Conservation (phyloP, 2,888 invertebrate genomes). For the Synergus gifuensis region DNA sequence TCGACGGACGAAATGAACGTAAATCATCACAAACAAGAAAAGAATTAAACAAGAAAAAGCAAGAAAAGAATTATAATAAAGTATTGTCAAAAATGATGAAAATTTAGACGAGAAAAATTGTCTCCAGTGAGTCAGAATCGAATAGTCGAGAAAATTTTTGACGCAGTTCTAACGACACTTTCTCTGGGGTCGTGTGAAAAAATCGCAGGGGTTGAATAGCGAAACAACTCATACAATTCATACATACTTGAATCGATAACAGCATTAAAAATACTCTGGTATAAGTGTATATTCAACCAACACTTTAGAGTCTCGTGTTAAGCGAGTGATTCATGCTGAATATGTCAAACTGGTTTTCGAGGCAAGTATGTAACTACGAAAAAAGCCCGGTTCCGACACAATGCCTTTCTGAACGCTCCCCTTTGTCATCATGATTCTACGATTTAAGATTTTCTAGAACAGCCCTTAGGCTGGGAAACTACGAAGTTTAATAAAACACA, state of each 20-base stretch:
- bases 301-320: conserved; percentile 50
- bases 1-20: not conserved
- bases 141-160: not conserved
- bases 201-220: conserved; percentile 8
- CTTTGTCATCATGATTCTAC: conserved; percentile 19
- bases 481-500: not conserved
- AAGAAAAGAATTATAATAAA: no score
- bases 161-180: not conserved
- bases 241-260: conserved; percentile 19
- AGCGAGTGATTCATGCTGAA: conserved; percentile 62
- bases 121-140: not conserved
- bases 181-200: conserved; percentile 15
- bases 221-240: conserved; percentile 12
- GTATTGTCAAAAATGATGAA: not conserved
- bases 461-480: not conserved
- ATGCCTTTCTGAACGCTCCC: conserved; percentile 33
- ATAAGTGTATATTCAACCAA: not conserved
- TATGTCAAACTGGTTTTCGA: conserved; percentile 64
- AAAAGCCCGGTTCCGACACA: conserved; percentile 10
- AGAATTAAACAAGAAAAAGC: no score
- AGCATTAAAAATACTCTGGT: conserved; percentile 17
- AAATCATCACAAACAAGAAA: not conserved
- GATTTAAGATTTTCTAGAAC: conserved; percentile 2
- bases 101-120: not conserved
- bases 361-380: conserved; percentile 34